Percentiles rank a stretch among this genome's conserved stretches.
These are phyloP conservation scores for Gymnocypris eckloni DNA, from an alignment of 2,797 vertebrate species.

Conservation along the genomic window DNA sequence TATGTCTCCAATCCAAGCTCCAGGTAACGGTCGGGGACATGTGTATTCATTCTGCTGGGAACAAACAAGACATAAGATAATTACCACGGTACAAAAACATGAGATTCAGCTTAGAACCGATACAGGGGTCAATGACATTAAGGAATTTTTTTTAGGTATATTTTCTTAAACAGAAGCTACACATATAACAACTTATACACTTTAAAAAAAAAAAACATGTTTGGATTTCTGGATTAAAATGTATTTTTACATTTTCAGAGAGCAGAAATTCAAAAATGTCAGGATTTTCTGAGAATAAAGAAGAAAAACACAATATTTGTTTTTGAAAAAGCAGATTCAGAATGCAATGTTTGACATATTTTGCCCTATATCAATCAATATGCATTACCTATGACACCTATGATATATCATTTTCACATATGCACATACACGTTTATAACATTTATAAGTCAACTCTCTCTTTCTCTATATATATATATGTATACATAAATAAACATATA, in stretches of 20 bases:
- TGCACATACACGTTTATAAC: too few relatives aligned
- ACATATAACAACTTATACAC: neutral
- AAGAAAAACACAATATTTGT: neutral
- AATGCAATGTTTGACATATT: too few relatives aligned
- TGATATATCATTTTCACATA: too few relatives aligned
- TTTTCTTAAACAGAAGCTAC: neutral
- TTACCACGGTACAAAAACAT: conserved; percentile 3
- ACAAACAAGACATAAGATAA: conserved; percentile 55
- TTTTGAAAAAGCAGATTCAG: neutral
- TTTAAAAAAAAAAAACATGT: neutral
- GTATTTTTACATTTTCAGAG: neutral
- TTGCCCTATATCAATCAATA: too few relatives aligned
- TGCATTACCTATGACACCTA: too few relatives aligned
- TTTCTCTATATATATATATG: too few relatives aligned
- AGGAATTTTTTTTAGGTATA: neutral
- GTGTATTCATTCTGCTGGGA: conserved; percentile 79
- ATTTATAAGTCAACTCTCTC: too few relatives aligned
- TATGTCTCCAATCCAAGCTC: conserved; percentile 81
- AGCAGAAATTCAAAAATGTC: neutral
- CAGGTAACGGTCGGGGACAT: conserved; percentile 81
- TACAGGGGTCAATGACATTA: neutral
- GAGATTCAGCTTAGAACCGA: neutral
- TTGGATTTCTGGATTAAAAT: neutral
- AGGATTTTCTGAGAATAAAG: neutral
- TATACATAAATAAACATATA: too few relatives aligned